Base-by-base conservation (phyloP, 2,113 vertebrate species). In the Odontesthes bonariensis region DNA sequence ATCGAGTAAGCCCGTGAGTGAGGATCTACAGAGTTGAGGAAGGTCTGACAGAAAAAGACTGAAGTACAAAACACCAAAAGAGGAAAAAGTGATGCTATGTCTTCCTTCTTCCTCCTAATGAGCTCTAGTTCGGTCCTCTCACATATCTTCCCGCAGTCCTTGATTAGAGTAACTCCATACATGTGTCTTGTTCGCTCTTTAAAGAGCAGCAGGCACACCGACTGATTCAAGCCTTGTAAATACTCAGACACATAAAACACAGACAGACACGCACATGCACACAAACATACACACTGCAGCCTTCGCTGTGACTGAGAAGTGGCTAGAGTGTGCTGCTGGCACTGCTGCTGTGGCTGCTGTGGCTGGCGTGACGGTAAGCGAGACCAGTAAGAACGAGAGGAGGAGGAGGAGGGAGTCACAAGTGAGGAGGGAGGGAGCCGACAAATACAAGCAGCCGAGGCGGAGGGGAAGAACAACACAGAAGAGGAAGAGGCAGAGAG, bases 261-360 rank as follows among this genome's bases (percentile, higher is more conserved):
- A 64, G 62, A 42, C 23, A 40, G 19, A 69, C 52, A 56, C 35
- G 57, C 52, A 68, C 66, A 42, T 13, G 27, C 53, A 69, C 55
- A 54, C 51, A 65, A 32, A 73, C 47, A 44, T 52, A 69, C 64
- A 76, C 53, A 57, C 86, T 83, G 84, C 83, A 87, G 86, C 81
- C 81, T 71, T 54, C 20, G 77, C 78, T 79, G 73, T 83, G 82
- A 82, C 87, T 84, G 81, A 87, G 79, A 85, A 85, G 66, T 81
- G 84, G 82, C 72, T 76, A 31, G 65, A 81, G 79, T 77, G 73
- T 82, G 84, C 87, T 69, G 75, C 68, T 72, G 71, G 61, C 69
- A 84, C 85, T 85, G 83, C 61, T 79, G 87, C 82, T 86, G 87
- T 82, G 88, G 86, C 77, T 86, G 86, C 88, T 91, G 79, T 82